Base-by-base conservation (phyloP, 2,797 vertebrate genomes). In the Apogon hyalosoma region DNA sequence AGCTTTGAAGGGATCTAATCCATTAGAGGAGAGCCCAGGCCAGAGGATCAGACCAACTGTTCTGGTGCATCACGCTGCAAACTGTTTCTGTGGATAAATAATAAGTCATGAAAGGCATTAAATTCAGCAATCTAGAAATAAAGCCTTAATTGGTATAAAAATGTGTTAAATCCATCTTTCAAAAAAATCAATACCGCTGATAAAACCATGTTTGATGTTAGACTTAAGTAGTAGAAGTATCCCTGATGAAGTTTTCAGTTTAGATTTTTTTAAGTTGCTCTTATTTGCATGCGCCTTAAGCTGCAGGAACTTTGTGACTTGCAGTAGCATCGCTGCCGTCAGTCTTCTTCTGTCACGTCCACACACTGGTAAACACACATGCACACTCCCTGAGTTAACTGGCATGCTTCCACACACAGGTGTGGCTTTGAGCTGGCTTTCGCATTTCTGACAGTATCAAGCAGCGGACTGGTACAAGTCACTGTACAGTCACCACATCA, bases 381-480 rank as follows among this genome's bases (percentile, higher is more conserved):
- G 18, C 63, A 67, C 77, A 90, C 87, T 85, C 80, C 83, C 77
- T 82, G 84, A 88, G 87, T 84, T 90, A 69, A 82, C 86, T 92
- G 93, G 91, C 89, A 41, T 1, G 8, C 48, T 57, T 80, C 91
- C 90, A 88, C 41, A 13, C 42, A 57, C 84, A 93, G 93, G 92
- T 92, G 92, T 91, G 92, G 87, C 72, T 78, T 75, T 49, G 59
- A 42, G 75, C 73, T 77, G 41, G 60, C 74, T 64, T 79, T 73
- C 68, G 82, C 38, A 76, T 79, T 73, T 65, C 55, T 69, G 49
- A 40, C 5, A 3, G 28, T 61, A 18, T 68, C 10, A n/a, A 54
- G 49, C 13, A 48, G 47, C 47, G 42, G 7, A 16, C 21, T 14
- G 53, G 60, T 69, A 45, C 46, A 63, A 42, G 48, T 28, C 46